These are phyloP conservation scores for Bubalus kerabau DNA, from an alignment of 2,113 vertebrate genomes.

Conservation along the genomic window DNA sequence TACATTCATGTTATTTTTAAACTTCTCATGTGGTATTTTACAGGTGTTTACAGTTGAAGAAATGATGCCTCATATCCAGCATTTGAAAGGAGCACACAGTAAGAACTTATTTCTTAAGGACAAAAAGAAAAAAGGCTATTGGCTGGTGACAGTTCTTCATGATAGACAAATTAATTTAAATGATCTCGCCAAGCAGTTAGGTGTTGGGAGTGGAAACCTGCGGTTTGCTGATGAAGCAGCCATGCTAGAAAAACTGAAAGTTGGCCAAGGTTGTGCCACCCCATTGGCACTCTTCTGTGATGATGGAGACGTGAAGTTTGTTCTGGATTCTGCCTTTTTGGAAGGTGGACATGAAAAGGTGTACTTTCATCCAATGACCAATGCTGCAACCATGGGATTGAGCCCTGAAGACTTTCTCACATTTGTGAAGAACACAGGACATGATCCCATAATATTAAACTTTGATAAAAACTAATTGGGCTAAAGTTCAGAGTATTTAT, in stretches of 20 bases:
- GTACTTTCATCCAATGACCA: slow-evolving; percentile 96
- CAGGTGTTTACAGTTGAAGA: slow-evolving; percentile 96
- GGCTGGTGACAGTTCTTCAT: slow-evolving; percentile 89
- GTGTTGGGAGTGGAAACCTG: slow-evolving; percentile 89
- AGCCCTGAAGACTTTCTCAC: slow-evolving; percentile 86
- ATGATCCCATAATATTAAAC: slow-evolving; percentile 83
- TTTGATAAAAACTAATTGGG: slow-evolving; percentile 69
- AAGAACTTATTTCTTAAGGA: slow-evolving; percentile 97
- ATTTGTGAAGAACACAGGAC: slow-evolving; percentile 91
- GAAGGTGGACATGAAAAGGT: slow-evolving; percentile 85
- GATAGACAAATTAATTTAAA: slow-evolving; percentile 89
- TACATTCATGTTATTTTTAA: not conserved
- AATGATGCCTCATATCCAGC: slow-evolving; percentile 94
- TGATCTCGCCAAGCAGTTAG: slow-evolving; percentile 91
- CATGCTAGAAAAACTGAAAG: slow-evolving; percentile 92
- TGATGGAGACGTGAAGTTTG: slow-evolving; percentile 82
- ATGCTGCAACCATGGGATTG: slow-evolving; percentile 90
- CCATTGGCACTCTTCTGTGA: slow-evolving; percentile 92
- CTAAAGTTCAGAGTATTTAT: slow-evolving; percentile 24
- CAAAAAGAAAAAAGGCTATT: slow-evolving; percentile 94
- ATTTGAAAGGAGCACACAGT: slow-evolving; percentile 86
- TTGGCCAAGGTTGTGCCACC: slow-evolving; percentile 90
- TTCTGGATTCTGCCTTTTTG: slow-evolving; percentile 89
- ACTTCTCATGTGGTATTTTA: slow-evolving; percentile 55
- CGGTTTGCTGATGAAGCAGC: slow-evolving; percentile 89